Conservation (phyloP, 64 coral and sea anemone genomes). For the Actinia tenebrosa region DNA sequence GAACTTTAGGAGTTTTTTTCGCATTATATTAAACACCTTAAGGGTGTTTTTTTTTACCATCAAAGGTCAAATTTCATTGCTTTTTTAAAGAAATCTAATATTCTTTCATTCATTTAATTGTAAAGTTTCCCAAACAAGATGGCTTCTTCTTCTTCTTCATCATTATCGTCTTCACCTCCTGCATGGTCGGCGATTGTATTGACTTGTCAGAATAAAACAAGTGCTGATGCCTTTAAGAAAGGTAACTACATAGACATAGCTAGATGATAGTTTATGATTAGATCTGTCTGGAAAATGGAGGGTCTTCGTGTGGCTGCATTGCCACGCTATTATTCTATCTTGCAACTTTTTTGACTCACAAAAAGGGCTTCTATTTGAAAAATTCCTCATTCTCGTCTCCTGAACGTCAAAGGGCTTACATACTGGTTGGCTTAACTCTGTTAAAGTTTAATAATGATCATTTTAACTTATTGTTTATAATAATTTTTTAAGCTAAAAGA, state of each 20-base stretch:
- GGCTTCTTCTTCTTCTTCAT: background rate
- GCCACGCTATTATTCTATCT: too few species aligned
- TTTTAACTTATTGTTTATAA: too few species aligned
- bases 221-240: conserved; percentile 73
- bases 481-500: too few species aligned
- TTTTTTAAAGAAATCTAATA: background rate
- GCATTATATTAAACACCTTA: background rate
- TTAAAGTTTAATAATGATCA: too few species aligned
- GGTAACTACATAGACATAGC: conserved; percentile 8
- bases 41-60: background rate
- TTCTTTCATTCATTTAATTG: background rate
- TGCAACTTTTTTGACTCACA: too few species aligned
- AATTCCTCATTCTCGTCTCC: too few species aligned
- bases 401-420: too few species aligned
- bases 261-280: background rate
- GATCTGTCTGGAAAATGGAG: background rate
- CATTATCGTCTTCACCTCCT: background rate
- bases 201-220: conserved; percentile 77
- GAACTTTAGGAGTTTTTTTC: too few species aligned
- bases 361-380: too few species aligned
- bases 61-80: background rate
- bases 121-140: background rate
- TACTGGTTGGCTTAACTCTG: too few species aligned
- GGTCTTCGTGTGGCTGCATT: too few species aligned
- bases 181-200: conserved; percentile 79